Conservation (phyloP, 2,113 vertebrate genomes). For the Acanthisitta chloris region DNA sequence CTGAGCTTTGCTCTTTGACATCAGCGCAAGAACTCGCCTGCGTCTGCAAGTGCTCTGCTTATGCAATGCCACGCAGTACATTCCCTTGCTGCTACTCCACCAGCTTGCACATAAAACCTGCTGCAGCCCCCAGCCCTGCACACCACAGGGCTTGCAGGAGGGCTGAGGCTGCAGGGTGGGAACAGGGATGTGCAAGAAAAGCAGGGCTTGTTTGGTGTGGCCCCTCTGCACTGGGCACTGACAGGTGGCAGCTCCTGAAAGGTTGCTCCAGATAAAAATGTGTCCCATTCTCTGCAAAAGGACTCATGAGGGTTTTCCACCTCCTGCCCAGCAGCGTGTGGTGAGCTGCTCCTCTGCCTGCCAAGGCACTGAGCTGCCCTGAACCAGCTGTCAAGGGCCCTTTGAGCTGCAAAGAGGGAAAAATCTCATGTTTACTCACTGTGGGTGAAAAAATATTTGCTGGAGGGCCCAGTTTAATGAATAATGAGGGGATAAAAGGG, state of each 20-base stretch:
- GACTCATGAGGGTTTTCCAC: not conserved
- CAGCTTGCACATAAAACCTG: not conserved
- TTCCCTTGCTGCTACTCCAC: not conserved
- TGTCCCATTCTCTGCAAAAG: not conserved
- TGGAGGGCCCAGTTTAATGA: not conserved
- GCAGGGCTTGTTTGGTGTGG: accelerated
- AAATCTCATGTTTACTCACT: not conserved
- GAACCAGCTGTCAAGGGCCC: not conserved
- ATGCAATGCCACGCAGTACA: not conserved
- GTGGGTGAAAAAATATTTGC: not conserved
- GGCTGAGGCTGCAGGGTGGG: accelerated
- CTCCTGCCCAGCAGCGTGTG: not conserved
- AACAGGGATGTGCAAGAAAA: not conserved
- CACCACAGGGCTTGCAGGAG: accelerated
- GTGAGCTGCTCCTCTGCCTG: not conserved
- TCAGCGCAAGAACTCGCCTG: not conserved
- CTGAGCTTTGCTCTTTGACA: constrained; percentile 55
- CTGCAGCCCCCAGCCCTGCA: accelerated
- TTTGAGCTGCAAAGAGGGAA: not conserved
- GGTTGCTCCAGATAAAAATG: not conserved
- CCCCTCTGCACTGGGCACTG: accelerated
- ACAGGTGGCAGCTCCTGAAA: not conserved
- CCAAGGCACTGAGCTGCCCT: not conserved
- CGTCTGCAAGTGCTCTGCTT: constrained; percentile 11
- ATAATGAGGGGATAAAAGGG: not conserved